Conservation (phyloP, 2,888 invertebrate species). For the Leptopilina myrica region DNA sequence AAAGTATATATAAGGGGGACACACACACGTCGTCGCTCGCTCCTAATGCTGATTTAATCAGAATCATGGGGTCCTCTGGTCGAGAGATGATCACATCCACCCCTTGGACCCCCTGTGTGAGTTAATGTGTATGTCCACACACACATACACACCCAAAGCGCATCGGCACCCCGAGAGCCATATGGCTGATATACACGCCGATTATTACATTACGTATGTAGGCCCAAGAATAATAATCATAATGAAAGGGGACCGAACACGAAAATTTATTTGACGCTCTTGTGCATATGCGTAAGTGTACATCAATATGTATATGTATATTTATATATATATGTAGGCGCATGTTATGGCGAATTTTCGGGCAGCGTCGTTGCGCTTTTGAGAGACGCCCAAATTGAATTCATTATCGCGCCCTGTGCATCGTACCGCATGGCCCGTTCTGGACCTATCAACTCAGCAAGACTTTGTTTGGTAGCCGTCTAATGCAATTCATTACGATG, state of each 20-base stretch:
- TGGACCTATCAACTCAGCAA: slow-evolving; percentile 32
- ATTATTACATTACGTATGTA: slow-evolving; percentile 76
- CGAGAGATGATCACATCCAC: slow-evolving; percentile 27
- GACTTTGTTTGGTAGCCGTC: slow-evolving; percentile 51
- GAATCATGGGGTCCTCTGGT: slow-evolving; percentile 60
- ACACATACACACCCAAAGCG: slow-evolving; percentile 39
- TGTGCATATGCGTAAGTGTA: not conserved
- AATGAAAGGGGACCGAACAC: slow-evolving; percentile 53
- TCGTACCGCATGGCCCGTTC: slow-evolving; percentile 43
- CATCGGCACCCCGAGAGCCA: slow-evolving; percentile 62
- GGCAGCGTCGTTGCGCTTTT: slow-evolving; percentile 73
- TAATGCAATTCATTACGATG: slow-evolving; percentile 53
- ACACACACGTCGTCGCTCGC: slow-evolving; percentile 60
- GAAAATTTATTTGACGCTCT: slow-evolving; percentile 43
- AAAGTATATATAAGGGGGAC: slow-evolving; percentile 44
- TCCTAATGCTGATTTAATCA: slow-evolving; percentile 76
- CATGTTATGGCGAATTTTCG: slow-evolving; percentile 39
- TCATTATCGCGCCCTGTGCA: slow-evolving; percentile 69
- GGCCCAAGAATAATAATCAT: slow-evolving; percentile 70
- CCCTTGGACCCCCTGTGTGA: slow-evolving; percentile 45
- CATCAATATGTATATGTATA: not conserved
- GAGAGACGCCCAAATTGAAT: slow-evolving; percentile 73
- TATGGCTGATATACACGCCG: slow-evolving; percentile 75
- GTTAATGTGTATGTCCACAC: not conserved
- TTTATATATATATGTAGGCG: not conserved